phyloP scores from a whole-genome alignment of 2,797 vertebrate genomes.

The Sparidentex hasta region DNA sequence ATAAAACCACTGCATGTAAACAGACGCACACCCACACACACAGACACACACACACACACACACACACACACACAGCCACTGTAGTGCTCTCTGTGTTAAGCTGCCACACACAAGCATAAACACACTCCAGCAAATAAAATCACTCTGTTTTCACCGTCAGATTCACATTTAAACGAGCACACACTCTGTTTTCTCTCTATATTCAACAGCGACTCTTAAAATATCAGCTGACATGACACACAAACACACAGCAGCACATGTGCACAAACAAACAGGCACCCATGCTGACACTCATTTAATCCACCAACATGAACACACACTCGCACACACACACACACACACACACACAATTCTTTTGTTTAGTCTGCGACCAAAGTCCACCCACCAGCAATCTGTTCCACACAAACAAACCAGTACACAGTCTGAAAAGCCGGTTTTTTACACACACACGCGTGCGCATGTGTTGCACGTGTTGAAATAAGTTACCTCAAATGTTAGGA shows the following conservation, averaged over 20 bases:
- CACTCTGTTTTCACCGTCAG: neutral
- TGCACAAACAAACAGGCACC: slow-evolving; percentile 5
- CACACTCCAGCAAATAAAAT: slow-evolving; percentile 30
- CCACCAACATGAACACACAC: slow-evolving; percentile 5
- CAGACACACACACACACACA: slow-evolving; percentile 20
- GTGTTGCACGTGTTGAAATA: neutral
- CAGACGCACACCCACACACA: slow-evolving; percentile 32
- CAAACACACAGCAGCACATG: neutral
- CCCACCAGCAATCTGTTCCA: slow-evolving; percentile 71
- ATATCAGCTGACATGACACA: slow-evolving; percentile 3
- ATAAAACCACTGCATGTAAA: slow-evolving; percentile 66
- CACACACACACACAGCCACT: slow-evolving; percentile 11
- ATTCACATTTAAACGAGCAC: slow-evolving; percentile 4
- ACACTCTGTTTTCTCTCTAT: slow-evolving; percentile 4
- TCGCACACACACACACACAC: neutral
- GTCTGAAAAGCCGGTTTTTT: slow-evolving; percentile 35
- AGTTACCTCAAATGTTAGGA: neutral
- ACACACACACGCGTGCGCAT: slow-evolving; percentile 15
- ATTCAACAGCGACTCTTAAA: slow-evolving; percentile 14
- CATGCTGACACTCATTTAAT: slow-evolving; percentile 10
- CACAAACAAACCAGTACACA: slow-evolving; percentile 55
- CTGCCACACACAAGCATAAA: slow-evolving; percentile 16
- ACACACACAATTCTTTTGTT: slow-evolving; percentile 54
- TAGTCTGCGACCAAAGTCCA: slow-evolving; percentile 66
- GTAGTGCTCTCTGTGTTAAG: slow-evolving; percentile 13